Evolutionary conservation across 1,140 invertebrate genomes (phyloP).

Genomic region (Chlorops oryzae): DNA sequence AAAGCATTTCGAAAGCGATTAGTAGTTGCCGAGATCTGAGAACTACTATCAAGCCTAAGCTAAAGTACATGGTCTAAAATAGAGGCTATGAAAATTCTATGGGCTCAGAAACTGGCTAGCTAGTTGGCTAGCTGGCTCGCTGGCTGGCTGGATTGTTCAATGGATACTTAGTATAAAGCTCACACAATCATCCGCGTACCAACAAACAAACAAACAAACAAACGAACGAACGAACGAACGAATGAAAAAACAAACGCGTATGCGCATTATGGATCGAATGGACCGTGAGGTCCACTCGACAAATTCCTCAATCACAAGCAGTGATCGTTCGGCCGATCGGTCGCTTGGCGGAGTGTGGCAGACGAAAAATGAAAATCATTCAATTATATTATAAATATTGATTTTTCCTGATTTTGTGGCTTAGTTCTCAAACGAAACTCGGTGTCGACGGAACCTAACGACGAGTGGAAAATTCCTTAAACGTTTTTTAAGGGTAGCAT

Average conservation of each 20-base stretch:
- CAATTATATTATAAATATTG: slow-evolving; percentile 19
- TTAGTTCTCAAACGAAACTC: slow-evolving; percentile 18
- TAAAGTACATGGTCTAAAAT: slow-evolving; percentile 2
- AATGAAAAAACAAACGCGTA: too few relatives aligned
- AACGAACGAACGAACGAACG: slow-evolving; percentile 3
- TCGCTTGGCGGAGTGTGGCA: too few relatives aligned
- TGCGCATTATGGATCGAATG: too few relatives aligned
- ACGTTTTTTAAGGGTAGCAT: too few relatives aligned
- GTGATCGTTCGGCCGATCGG: too few relatives aligned
- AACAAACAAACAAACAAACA: neutral
- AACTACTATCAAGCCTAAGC: neutral
- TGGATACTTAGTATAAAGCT: neutral
- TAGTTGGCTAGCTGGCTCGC: neutral
- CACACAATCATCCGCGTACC: neutral
- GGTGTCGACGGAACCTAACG: slow-evolving; percentile 12
- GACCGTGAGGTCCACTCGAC: too few relatives aligned
- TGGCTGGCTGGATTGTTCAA: neutral
- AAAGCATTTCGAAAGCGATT: neutral
- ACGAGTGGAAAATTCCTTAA: too few relatives aligned
- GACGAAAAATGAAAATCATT: too few relatives aligned
- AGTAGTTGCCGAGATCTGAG: neutral
- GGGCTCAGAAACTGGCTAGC: slow-evolving; percentile 2
- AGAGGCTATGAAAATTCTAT: neutral
- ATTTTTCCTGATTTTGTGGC: slow-evolving; percentile 13
- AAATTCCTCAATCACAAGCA: too few relatives aligned